Base-by-base conservation (phyloP, 2,888 invertebrate genomes). In the Synergus umbraculus region DNA sequence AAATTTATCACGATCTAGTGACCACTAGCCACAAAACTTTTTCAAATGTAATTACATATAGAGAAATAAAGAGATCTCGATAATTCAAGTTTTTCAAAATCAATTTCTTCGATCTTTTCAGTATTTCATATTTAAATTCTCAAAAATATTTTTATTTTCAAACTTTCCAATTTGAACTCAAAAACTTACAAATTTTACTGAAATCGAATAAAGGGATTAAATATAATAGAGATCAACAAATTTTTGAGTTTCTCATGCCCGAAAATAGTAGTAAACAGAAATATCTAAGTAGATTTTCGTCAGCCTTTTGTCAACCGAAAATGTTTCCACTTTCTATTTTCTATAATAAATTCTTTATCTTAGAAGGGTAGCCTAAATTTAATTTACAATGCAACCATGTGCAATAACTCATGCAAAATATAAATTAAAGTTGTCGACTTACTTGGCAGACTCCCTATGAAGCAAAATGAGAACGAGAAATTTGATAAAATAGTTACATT, bases 371-470 rank as follows among this genome's bases (percentile, higher is more conserved):
- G 22, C 2, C 4, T 22, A 60, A 1, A 22, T 12, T 22, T 22
- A n/a, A 44, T 41, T 63, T 44, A 9, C n/a, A 22, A 60, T 43
- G 44, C 64, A 58, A 13, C 29, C 46, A 63, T 76, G 63, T 76
- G 76, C 64, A 63, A 76, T 37, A 76, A 41, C 46, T 63, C 60
- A 76, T 73, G 73, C 73, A 73, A 73, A 73, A 73, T 73, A 73
- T 29, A 76, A 63, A 76, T 63, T 60, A 76, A 63, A 79, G 78
- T 84, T 82, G 83, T 85, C 86, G 89, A 94, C 94, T 94, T 93
- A 94, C 94, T 93, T 93, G 90, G 94, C 94, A 83, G 93, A 93
- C 92, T 94, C 94, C 93, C 94, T 94, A 92, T 91, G 92, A 91
- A 90, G 92, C 92, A 92, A 73, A 73, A 73, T 37, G 49, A 73